Conservation (phyloP, 35 echinoderm and acorn worm genomes). For the Heliocidaris erythrogramma region DNA sequence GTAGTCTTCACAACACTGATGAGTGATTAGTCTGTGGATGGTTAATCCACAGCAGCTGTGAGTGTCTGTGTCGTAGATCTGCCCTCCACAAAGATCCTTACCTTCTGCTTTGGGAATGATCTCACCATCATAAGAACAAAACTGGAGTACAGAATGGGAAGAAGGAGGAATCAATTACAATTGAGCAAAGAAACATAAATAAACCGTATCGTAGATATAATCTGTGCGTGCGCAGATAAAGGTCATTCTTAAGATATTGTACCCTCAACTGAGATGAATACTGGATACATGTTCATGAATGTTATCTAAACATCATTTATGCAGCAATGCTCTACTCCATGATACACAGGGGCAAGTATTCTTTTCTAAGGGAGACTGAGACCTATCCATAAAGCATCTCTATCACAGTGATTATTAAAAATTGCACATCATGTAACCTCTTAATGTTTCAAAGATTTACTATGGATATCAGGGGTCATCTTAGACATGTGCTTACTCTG, state of each 20-base stretch:
- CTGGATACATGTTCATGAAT: background rate
- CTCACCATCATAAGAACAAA: background rate
- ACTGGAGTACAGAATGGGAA: background rate
- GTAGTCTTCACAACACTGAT: background rate
- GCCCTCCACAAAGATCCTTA: background rate
- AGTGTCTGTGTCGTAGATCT: background rate
- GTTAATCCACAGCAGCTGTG: background rate
- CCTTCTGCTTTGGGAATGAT: constrained; percentile 31
- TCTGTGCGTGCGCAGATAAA: background rate
- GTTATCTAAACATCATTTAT: no score
- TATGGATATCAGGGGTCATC: no score
- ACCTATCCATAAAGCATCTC: no score
- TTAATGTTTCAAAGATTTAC: no score
- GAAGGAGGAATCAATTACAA: background rate
- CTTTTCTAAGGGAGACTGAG: no score
- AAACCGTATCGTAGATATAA: background rate
- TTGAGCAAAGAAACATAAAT: background rate
- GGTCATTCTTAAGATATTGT: background rate
- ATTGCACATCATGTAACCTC: no score
- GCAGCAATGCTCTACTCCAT: no score
- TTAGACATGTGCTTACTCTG: no score
- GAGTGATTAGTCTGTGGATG: background rate
- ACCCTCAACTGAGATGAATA: background rate
- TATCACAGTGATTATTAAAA: no score
- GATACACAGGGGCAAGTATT: no score